Evolutionary conservation across 1,140 invertebrate species (phyloP), one percentile per base, ranked within the genome.

Genomic region (Tribolium madens): DNA sequence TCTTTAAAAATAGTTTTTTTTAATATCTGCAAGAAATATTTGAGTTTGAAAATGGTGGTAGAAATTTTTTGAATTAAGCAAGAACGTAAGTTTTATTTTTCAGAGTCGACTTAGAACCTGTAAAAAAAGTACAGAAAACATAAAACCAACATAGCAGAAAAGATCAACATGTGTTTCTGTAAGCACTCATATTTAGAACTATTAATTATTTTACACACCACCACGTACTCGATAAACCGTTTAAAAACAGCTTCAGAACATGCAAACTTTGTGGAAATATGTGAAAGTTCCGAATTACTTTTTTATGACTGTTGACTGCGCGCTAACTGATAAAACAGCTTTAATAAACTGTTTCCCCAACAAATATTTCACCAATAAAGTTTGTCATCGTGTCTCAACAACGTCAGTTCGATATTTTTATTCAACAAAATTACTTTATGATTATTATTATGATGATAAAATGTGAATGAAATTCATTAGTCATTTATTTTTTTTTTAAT

Each of bases 251-350:
- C 52, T 57, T 57, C 52, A 17, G 52, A 57, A 57, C 14, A 57
- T 57, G 52, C 52, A 57, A 57, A 57, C 52, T 57, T 57, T 57
- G 52, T 57, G 10, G 15, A 57, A 57, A 57, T 18, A 57, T 57
- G 52, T 57, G 52, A 57, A 57, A 57, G 52, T 57, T 57, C 52
- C 15, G 52, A 57, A 57, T 57, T 57, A 57, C 52, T 57, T 57
- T 57, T 57, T 57, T 57, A 57, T 57, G 52, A 57, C 52, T 57
- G 52, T 57, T 21, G 52, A 26, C 52, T 57, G 52, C 17, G 52
- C 52, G 14, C 52, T 57, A 57, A 57, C 52, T 21, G 52, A 57
- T 57, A 57, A 57, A 57, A 57, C 52, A 9, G 17, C 52, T 57
- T 31, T 57, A 57, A 57, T 57, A 57, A 57, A 57, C 52, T 57